Evolutionary conservation across 1,140 invertebrate genomes (phyloP).

Genomic region (Drosophila leontia): DNA sequence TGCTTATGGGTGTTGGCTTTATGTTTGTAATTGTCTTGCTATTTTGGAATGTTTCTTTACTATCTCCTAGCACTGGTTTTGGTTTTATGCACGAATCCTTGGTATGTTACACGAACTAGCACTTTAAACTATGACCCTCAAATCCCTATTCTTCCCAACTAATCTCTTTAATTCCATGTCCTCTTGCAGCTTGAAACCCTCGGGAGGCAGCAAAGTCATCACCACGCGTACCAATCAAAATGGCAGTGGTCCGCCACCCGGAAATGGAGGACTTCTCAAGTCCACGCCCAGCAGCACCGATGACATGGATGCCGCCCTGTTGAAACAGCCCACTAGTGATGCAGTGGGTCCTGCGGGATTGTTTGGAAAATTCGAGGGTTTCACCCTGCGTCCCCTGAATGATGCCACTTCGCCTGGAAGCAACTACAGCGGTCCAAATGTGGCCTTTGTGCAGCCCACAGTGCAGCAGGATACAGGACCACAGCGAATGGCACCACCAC

Average conservation of each 20-base stretch:
- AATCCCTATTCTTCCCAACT: neutral
- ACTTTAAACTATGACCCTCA: neutral
- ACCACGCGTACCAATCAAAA: constrained; percentile 57
- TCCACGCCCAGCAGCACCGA: constrained; percentile 87
- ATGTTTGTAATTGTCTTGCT: constrained; percentile 24
- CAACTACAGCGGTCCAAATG: constrained; percentile 78
- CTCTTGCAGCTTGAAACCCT: constrained; percentile 73
- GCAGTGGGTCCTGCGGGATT: constrained; percentile 86
- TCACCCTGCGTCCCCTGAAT: constrained; percentile 90
- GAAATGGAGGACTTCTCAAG: constrained; percentile 83
- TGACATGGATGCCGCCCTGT: constrained; percentile 87
- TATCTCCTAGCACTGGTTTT: constrained; percentile 18
- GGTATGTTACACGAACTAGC: constrained; percentile 60
- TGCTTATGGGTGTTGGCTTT: constrained; percentile 35
- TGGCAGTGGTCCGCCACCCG: constrained; percentile 62
- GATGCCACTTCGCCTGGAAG: constrained; percentile 64
- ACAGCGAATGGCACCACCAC: constrained; percentile 73
- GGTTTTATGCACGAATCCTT: constrained; percentile 26
- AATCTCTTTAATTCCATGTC: constrained; percentile 15
- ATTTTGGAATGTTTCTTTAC: constrained; percentile 14
- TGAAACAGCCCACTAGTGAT: constrained; percentile 80
- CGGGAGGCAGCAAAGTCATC: constrained; percentile 58
- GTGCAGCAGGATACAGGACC: constrained; percentile 72
- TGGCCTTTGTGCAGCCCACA: constrained; percentile 84
- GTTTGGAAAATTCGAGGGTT: constrained; percentile 94